These are phyloP conservation scores for Hylia prasina DNA, from an alignment of 2,113 vertebrate genomes.

Conservation along the genomic window DNA sequence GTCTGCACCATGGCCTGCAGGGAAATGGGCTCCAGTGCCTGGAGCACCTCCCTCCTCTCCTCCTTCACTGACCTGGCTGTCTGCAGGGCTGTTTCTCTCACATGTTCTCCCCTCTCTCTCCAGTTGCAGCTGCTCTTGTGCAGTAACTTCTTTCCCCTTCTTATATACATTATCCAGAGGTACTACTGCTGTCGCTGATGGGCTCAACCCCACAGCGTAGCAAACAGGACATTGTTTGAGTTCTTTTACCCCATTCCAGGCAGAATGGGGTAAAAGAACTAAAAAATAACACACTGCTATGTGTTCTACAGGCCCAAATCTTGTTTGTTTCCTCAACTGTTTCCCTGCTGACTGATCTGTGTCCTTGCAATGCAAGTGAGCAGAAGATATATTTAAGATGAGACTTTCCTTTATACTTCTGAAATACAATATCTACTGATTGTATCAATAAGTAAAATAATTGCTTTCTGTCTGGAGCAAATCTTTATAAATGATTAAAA, in stretches of 20 bases:
- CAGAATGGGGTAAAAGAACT: no score
- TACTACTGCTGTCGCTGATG: neutral
- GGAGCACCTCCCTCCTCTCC: neutral
- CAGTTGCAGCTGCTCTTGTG: neutral
- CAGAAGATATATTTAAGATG: neutral
- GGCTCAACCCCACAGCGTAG: rapidly evolving
- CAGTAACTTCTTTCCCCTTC: neutral
- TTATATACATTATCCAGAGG: neutral
- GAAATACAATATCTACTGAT: neutral
- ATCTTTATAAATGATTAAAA: neutral
- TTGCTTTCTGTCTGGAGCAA: neutral
- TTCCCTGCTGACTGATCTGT: neutral
- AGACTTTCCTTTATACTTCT: neutral
- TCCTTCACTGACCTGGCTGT: neutral
- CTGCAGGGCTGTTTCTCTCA: neutral
- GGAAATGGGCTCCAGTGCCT: neutral
- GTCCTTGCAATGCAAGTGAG: neutral
- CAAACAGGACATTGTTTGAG: neutral
- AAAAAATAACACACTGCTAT: neutral
- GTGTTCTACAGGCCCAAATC: neutral
- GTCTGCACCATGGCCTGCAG: neutral
- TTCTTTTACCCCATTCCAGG: neutral
- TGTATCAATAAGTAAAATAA: neutral
- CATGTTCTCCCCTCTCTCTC: neutral
- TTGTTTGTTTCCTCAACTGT: neutral